Base-by-base conservation (phyloP, 1,140 invertebrate species). In the Sitodiplosis mosellana region DNA sequence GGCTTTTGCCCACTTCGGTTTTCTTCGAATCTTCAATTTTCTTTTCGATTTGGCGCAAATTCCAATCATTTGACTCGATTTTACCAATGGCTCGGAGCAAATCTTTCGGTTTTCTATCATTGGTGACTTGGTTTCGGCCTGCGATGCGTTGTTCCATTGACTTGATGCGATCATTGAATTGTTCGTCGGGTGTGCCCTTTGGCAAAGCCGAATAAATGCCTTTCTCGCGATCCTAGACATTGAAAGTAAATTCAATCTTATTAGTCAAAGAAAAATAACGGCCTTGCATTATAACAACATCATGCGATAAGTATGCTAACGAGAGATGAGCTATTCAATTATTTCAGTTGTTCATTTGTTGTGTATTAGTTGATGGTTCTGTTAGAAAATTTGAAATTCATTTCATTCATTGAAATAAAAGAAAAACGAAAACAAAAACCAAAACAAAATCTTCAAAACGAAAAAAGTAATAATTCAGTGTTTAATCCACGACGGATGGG, bases 11-110 rank as follows among this genome's bases (percentile, higher is more conserved):
- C 56, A 83, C 72, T 51, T 64, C 62, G 0, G 61, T 60, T 48
- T 63, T 62, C 61, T 83, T 81, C 54, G 82, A 89, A 61, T 89
- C 81, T 55, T 82, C 75, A 7, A 90, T 88, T 68, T 92, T 90
- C 55, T 87, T 83, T 57, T 91, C 87, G 20, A 92, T 87, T 61
- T 87, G 78, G 52, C 85, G 83, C 3, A 92, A 77, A 65, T 92
- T 90, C 89, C 89, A 94, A 66, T 94, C 89, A 38, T 76, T 83
- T 52, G 81, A 81, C 57, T 90, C 84, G 47, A 93, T 86, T 69
- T 87, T 88, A 53, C 86, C 87, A 50, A 92, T 88, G 17, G 86
- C 83, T 47, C 87, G 71, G 58, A 87, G 70, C 41, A 92, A 67
- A 65, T 90, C 87, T 66, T 82, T 85, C 1, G 84, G 86, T 59